phyloP scores from a whole-genome alignment of 2,113 vertebrate genomes.

The Catharus bicknelli region DNA sequence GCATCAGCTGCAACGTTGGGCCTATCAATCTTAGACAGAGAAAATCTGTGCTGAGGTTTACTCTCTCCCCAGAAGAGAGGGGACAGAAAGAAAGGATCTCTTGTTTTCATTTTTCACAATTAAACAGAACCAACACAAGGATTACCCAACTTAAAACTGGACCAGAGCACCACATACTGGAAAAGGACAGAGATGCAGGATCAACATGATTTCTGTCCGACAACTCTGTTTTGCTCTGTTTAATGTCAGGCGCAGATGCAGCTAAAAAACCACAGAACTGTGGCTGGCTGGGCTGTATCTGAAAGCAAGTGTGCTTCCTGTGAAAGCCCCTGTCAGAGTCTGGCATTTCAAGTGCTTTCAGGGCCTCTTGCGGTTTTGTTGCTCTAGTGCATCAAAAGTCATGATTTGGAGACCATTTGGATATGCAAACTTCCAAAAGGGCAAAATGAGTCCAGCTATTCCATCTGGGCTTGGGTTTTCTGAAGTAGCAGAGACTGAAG shows the following conservation, averaged over 20 bases:
- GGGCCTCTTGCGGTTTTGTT: not conserved
- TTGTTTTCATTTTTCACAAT: accelerated
- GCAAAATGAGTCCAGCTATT: not conserved
- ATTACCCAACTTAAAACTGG: not conserved
- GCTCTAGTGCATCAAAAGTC: accelerated
- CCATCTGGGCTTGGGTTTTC: not conserved
- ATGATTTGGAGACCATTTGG: not conserved
- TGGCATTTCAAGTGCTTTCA: accelerated
- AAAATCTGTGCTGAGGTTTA: not conserved
- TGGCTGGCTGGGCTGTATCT: not conserved
- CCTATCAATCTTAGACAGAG: not conserved
- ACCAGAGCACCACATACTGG: not conserved
- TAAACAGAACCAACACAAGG: not conserved
- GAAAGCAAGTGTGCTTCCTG: not conserved
- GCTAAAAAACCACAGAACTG: not conserved
- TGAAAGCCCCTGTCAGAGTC: not conserved
- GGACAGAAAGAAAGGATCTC: not conserved
- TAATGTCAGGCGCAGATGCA: not conserved
- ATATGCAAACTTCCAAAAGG: not conserved
- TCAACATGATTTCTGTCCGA: not conserved
- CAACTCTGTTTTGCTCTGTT: not conserved
- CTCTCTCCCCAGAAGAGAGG: not conserved
- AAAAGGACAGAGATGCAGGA: not conserved
- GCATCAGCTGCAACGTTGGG: not conserved
- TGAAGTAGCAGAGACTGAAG: not conserved